Conservation (phyloP, 2,113 vertebrate species). For the Malurus melanocephalus region DNA sequence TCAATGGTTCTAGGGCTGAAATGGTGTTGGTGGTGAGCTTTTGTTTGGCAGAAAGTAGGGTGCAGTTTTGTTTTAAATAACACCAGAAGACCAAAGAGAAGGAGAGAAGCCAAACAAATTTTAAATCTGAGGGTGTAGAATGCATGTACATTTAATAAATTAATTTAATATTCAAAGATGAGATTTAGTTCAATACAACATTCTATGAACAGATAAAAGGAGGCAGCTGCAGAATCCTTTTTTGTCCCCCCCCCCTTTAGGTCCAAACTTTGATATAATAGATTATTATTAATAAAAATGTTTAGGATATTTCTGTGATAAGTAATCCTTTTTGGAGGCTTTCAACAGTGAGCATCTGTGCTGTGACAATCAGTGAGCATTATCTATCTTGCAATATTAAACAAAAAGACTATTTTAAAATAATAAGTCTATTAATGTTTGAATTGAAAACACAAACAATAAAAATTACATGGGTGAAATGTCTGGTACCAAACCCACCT, state of each 20-base stretch:
- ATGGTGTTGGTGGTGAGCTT: fast-evolving
- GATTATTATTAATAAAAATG: background rate
- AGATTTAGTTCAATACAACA: background rate
- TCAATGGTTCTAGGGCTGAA: background rate
- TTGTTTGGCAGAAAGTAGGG: background rate
- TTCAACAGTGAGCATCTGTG: background rate
- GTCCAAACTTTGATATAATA: background rate
- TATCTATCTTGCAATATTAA: background rate
- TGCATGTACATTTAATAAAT: background rate
- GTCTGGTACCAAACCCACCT: background rate
- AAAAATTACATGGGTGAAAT: background rate
- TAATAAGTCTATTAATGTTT: background rate
- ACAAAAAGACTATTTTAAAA: background rate
- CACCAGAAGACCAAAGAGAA: background rate
- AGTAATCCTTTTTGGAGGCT: background rate
- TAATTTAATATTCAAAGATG: background rate
- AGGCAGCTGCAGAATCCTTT: background rate
- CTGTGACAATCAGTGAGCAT: background rate
- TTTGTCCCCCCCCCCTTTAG: fast-evolving
- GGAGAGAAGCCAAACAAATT: background rate
- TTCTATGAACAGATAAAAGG: background rate
- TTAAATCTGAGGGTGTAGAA: background rate
- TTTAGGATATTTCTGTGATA: background rate
- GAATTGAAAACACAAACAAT: background rate
- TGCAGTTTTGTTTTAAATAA: background rate